Base-by-base conservation (phyloP, 2,797 vertebrate species). In the Gastrophryne carolinensis region DNA sequence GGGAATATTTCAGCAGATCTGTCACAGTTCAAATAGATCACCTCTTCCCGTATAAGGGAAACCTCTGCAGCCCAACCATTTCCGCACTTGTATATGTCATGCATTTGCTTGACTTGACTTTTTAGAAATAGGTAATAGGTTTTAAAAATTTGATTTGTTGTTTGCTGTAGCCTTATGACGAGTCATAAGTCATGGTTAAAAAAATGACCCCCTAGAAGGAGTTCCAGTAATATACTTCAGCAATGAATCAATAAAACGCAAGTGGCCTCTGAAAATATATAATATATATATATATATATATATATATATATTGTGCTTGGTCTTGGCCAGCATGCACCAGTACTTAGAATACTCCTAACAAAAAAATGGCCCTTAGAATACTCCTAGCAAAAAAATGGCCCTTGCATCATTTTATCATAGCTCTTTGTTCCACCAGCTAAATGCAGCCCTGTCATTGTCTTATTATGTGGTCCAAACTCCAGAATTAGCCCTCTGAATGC, bases 1-100 rank as follows among this genome's bases (percentile, higher is more conserved):
- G 44, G 44, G n/a, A 47, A 47, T 47, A 47, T 47, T 11, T 19
- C 44, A 19, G 44, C 44, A 17, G 44, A 47, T 47, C 44, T 47
- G 13, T 4, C 39, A 44, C 17, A 47, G 44, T 17, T 47, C 44
- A 47, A 19, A 47, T 47, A 47, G n/a, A 47, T 47, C 44, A 47
- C 44, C 44, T 47, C 44, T 19, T 17, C n/a, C 17, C 44, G 44
- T 9, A 8, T 19, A 47, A n/a, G n/a, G 21, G n/a, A 47, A 47
- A 21, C 8, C 44, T n/a, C n/a, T n/a, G 9, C 44, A 21, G 44
- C 27, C 1, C 27, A 30, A 56, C 29, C 17, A 56, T 56, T 30
- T 27, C 53, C 27, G 29, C 27, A n/a, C 53, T 56, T 56, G 53
- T 56, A 56, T 30, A 56, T 56, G 53, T 56, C 53, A 30, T 56